Evolutionary conservation across 2,113 vertebrate species (phyloP).

Genomic region (Syngnathus scovelli): DNA sequence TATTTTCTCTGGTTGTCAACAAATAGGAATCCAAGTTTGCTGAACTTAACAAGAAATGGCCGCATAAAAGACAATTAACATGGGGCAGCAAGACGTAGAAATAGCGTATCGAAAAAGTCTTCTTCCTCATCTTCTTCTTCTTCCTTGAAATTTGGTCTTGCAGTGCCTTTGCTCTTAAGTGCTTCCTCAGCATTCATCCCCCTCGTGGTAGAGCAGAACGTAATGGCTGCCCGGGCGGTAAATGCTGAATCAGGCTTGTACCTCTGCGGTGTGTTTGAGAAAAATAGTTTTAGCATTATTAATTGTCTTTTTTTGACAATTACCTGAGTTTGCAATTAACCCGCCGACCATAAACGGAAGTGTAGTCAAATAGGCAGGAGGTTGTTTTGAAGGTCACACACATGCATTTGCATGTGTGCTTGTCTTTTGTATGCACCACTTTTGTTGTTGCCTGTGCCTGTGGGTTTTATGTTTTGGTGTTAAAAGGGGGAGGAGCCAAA

Average conservation of each 20-base stretch:
- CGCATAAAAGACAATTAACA: too few relatives aligned
- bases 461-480: too few relatives aligned
- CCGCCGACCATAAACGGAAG: not conserved
- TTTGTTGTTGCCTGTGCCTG: not conserved
- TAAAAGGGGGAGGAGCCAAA: not conserved
- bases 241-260: constrained; percentile 34
- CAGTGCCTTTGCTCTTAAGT: constrained; percentile 11
- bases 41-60: too few relatives aligned
- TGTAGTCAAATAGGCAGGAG: not conserved
- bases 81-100: too few relatives aligned
- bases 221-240: constrained; percentile 34
- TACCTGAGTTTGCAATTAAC: too few relatives aligned
- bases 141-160: not conserved
- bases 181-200: constrained; percentile 45
- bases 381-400: not conserved
- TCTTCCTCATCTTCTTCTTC: not conserved
- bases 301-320: too few relatives aligned
- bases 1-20: too few relatives aligned
- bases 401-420: not conserved
- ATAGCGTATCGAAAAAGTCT: not conserved
- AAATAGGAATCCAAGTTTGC: too few relatives aligned
- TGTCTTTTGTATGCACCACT: not conserved
- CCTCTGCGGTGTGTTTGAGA: not conserved
- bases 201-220: constrained; percentile 4
- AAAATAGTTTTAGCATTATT: not conserved